Conservation (phyloP, 1,140 invertebrate species). For the Trachelipus rathkii region DNA sequence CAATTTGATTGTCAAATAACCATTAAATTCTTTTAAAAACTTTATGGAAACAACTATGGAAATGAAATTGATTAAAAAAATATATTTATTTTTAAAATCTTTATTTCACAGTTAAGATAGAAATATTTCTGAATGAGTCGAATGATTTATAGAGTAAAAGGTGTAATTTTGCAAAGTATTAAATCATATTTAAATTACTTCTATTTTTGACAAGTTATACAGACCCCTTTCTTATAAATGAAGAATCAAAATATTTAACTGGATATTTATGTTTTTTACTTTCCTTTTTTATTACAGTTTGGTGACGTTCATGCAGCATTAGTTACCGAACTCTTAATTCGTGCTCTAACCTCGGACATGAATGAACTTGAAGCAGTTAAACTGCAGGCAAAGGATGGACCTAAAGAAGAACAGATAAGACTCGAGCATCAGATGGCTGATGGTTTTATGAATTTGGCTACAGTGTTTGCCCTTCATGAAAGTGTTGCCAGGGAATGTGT, state of each 20-base stretch:
- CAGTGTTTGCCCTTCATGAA: constrained; percentile 56
- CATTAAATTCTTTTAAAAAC: no score
- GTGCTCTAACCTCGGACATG: constrained; percentile 68
- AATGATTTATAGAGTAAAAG: neutral
- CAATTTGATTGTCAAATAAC: no score
- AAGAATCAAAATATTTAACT: neutral
- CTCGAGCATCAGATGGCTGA: constrained; percentile 56
- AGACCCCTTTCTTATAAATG: neutral
- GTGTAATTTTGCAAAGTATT: neutral
- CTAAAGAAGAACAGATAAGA: constrained; percentile 46
- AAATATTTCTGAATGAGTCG: no score
- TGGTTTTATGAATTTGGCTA: constrained; percentile 59
- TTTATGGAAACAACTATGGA: no score
- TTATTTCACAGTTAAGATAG: no score
- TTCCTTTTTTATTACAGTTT: constrained; percentile 56
- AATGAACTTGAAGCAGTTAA: constrained; percentile 69
- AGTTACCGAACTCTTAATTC: constrained; percentile 67
- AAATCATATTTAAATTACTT: neutral
- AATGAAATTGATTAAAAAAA: no score
- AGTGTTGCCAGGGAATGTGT: constrained; percentile 60
- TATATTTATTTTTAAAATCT: no score
- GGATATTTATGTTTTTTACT: neutral
- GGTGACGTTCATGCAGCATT: constrained; percentile 60
- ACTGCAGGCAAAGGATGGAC: constrained; percentile 54
- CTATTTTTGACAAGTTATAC: neutral